Percentiles rank a stretch among this genome's conserved stretches.
These are phyloP conservation scores for Strigamia maritima DNA, from an alignment of 2,888 invertebrate species.

Conservation along the genomic window DNA sequence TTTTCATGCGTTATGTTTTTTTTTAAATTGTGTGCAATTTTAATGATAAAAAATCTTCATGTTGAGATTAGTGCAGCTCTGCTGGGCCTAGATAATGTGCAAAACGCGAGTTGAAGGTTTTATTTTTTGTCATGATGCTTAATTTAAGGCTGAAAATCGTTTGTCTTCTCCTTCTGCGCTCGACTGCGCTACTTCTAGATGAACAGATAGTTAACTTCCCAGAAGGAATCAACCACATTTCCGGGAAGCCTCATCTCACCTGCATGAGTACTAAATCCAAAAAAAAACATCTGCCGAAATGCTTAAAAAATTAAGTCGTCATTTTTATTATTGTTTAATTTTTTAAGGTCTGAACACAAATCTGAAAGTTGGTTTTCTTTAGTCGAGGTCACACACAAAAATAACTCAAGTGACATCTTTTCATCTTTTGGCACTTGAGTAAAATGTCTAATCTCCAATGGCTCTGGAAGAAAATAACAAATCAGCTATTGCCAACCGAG, in stretches of 20 bases:
- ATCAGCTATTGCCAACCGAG: too few relatives aligned
- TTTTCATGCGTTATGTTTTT: neutral
- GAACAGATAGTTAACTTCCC: neutral
- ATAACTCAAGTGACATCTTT: too few relatives aligned
- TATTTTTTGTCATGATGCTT: neutral
- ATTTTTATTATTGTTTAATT: too few relatives aligned
- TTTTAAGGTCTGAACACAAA: too few relatives aligned
- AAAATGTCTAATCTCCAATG: too few relatives aligned
- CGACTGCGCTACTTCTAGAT: neutral
- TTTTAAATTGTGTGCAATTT: neutral
- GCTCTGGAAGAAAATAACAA: too few relatives aligned
- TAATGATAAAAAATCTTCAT: neutral
- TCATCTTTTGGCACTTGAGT: too few relatives aligned
- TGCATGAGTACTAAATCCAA: neutral
- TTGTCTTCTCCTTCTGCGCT: neutral
- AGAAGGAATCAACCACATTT: slow-evolving; percentile 4
- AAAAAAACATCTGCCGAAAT: neutral
- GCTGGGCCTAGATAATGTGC: neutral
- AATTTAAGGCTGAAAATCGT: neutral
- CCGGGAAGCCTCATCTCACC: slow-evolving; percentile 4
- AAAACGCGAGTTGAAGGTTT: neutral
- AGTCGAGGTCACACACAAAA: too few relatives aligned
- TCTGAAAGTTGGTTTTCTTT: too few relatives aligned
- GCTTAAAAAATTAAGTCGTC: neutral
- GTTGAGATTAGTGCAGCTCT: neutral